Evolutionary conservation across 2,113 vertebrate species (phyloP), one percentile per base, ranked within the genome.

Genomic region (Sander lucioperca): DNA sequence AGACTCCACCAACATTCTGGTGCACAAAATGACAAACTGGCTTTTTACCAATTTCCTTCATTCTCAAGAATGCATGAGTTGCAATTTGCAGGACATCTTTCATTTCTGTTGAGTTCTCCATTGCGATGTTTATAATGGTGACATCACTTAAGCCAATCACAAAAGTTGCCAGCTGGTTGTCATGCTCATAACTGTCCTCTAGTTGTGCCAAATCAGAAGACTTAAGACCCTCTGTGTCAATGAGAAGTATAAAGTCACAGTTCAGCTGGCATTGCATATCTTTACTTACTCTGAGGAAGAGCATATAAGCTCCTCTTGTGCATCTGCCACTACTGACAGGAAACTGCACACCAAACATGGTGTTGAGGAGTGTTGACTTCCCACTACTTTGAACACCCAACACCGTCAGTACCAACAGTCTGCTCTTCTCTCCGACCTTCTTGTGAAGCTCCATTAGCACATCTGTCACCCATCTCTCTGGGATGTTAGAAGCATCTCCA

Each of bases 271-370:
- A 23, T 61, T 68, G 36, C 15, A 89, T 64, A n/a, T 95, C 85
- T 0, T 90, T 47, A 25, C 82, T 79, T 11, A 93, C 81, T 77
- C 12, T 85, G 62, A 93, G 70, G 21, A 93, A 82, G 21, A 90
- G 61, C 84, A 94, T 93, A 43, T 59, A 96, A 33, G 95, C 95
- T 51, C 95, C 96, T 14, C 93, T 93, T 2, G 95, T 95, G 39
- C 95, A 93, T 36, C 91, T 88, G 21, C 94, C 93, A 73, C 92
- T 94, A 85, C 95, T 93, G 0, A 96, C 93, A 18, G 94, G 86
- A 79, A 97, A 96, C 79, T 95, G 94, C 27, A 96, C 92, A 15
- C 96, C 96, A 74, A 97, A 96, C 96, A 97, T 96, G 72, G 95
- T 96, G 88, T 97, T 96, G 33, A 96, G 94, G 2, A 97, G 95